These are phyloP conservation scores for Macrotrachela quadricornifera DNA, from an alignment of 1,140 invertebrate species.

Conservation along the genomic window DNA sequence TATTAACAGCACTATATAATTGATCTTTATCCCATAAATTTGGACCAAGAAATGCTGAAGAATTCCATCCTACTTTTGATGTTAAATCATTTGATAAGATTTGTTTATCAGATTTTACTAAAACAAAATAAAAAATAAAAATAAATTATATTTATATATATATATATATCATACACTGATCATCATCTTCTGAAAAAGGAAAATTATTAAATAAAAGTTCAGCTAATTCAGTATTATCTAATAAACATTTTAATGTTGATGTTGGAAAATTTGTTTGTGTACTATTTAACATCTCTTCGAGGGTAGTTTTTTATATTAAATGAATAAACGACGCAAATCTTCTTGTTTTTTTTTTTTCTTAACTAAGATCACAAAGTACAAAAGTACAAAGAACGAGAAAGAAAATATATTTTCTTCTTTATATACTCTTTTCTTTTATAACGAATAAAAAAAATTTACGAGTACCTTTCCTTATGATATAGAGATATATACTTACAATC, in stretches of 20 bases:
- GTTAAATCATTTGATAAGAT: neutral
- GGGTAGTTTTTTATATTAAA: no score
- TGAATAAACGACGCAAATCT: no score
- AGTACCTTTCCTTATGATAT: no score
- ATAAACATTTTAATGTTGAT: neutral
- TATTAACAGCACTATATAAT: neutral
- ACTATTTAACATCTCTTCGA: no score
- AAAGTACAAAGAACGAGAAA: no score
- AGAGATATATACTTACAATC: no score
- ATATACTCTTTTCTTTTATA: no score
- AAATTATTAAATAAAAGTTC: constrained; percentile 1
- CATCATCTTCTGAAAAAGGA: no score
- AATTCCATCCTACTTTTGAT: constrained; percentile 16
- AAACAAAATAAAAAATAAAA: neutral
- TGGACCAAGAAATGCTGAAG: constrained; percentile 73
- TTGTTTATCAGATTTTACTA: neutral
- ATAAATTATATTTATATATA: neutral
- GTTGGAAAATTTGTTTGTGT: neutral
- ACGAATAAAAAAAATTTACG: no score
- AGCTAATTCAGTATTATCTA: constrained; percentile 5
- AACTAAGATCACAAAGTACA: no score
- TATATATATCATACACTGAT: neutral
- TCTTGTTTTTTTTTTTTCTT: no score
- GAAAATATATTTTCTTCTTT: no score
- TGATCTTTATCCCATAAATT: constrained; percentile 65